Evolutionary conservation across 2,888 invertebrate species (phyloP).

Genomic region (Diogma glabrata): DNA sequence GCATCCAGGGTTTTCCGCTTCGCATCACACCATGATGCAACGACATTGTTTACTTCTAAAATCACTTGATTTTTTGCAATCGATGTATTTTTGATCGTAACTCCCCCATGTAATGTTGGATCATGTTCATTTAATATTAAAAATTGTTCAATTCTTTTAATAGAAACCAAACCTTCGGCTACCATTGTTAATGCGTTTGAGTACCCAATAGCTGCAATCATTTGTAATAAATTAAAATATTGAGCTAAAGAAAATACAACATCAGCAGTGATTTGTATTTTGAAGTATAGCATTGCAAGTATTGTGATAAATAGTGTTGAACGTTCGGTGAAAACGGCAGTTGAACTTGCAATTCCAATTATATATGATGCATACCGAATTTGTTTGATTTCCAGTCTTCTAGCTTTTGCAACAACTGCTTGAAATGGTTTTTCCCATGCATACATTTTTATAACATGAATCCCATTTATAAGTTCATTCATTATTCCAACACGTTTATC

Average conservation of each 20-base stretch:
- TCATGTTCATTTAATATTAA: constrained; percentile 43
- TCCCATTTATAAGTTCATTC: constrained; percentile 89
- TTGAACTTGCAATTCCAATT: constrained; percentile 52
- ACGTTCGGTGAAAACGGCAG: constrained; percentile 74
- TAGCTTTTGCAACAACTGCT: constrained; percentile 61
- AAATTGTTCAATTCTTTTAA: constrained; percentile 44
- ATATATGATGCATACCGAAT: constrained; percentile 52
- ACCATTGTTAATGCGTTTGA: constrained; percentile 44
- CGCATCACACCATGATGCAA: constrained; percentile 25
- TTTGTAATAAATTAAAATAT: constrained; percentile 47
- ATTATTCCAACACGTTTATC: constrained; percentile 85
- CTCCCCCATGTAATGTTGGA: constrained; percentile 13
- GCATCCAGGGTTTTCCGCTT: constrained; percentile 5
- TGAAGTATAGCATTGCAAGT: constrained; percentile 60
- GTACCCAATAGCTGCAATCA: constrained; percentile 43
- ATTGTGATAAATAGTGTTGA: constrained; percentile 73
- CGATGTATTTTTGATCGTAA: background rate
- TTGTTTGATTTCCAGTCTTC: constrained; percentile 54
- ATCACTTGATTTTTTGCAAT: background rate
- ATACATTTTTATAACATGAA: constrained; percentile 95
- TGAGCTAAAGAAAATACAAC: constrained; percentile 67
- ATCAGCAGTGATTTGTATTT: constrained; percentile 48
- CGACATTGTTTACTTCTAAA: background rate
- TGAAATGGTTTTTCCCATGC: constrained; percentile 91
- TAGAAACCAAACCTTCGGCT: constrained; percentile 46